A percentile compares a stretch with the other conserved stretches of the same genome.
Conservation (phyloP, 92 coral and sea anemone species). For the Zoanthus gigantus region DNA sequence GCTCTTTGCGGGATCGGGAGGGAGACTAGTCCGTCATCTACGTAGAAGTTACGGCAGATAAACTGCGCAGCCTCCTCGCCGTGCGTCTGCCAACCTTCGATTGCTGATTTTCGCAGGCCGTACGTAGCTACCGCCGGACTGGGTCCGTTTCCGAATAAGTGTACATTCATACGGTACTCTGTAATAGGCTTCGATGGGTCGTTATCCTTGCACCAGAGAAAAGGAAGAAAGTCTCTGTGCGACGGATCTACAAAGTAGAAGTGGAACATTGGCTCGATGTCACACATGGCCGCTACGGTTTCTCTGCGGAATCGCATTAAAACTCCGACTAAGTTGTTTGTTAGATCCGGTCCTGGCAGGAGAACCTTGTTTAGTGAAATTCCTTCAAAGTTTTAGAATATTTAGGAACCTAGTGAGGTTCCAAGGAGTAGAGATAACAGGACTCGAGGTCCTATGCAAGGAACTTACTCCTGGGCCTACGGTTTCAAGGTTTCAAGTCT, state of each 20-base stretch:
- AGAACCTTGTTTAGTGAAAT: slow-evolving; percentile 63
- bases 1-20: slow-evolving; percentile 28
- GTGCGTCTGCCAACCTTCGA: slow-evolving; percentile 56
- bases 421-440: too few relatives aligned
- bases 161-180: slow-evolving; percentile 76
- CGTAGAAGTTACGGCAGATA: slow-evolving; percentile 56
- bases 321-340: slow-evolving; percentile 58
- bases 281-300: slow-evolving; percentile 61
- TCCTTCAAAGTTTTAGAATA: slow-evolving; percentile 18
- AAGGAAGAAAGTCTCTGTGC: slow-evolving; percentile 72
- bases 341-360: slow-evolving; percentile 66
- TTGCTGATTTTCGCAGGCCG: slow-evolving; percentile 63
- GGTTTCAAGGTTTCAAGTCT: too few relatives aligned
- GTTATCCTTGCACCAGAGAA: slow-evolving; percentile 74
- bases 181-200: slow-evolving; percentile 51
- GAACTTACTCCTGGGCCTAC: too few relatives aligned
- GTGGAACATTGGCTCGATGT: slow-evolving; percentile 71
- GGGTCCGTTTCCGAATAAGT: slow-evolving; percentile 72
- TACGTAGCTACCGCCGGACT: slow-evolving; percentile 75
- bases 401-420: too few relatives aligned
- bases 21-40: slow-evolving; percentile 61
- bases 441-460: too few relatives aligned
- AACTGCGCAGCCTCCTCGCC: slow-evolving; percentile 52
- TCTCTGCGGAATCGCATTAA: slow-evolving; percentile 54
- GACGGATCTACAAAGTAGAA: slow-evolving; percentile 67